phyloP scores from a whole-genome alignment of 1,140 invertebrate genomes.

The Gryllus bimaculatus region DNA sequence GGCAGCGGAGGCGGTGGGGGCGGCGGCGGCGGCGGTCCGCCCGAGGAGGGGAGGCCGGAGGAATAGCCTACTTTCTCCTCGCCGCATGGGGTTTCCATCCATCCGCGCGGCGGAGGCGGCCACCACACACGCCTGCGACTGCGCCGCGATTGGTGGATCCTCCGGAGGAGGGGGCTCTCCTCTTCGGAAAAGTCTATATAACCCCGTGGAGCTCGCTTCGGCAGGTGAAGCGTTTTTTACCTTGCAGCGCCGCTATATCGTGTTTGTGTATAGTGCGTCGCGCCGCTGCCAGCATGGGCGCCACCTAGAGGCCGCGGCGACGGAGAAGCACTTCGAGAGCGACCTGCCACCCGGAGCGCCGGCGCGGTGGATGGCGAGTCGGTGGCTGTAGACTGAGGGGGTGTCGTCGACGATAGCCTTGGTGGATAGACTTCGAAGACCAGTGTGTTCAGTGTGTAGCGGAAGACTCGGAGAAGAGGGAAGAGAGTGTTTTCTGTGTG shows the following conservation, averaged over 20 bases:
- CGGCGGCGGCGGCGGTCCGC: no score
- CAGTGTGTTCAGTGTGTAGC: background rate
- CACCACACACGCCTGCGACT: background rate
- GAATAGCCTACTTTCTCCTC: background rate
- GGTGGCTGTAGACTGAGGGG: background rate
- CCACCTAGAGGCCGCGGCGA: no score
- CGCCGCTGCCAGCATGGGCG: background rate
- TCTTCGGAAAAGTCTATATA: background rate
- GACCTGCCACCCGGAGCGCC: no score
- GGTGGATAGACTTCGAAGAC: background rate
- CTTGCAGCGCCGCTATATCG: background rate
- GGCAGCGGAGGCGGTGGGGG: background rate
- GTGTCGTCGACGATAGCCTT: background rate
- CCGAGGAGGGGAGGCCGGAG: background rate
- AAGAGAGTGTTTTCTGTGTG: background rate
- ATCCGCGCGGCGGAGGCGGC: background rate
- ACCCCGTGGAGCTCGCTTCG: background rate
- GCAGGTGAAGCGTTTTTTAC: background rate
- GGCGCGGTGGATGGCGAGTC: background rate
- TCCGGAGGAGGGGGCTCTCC: background rate
- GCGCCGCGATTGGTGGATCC: background rate
- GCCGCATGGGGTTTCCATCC: background rate
- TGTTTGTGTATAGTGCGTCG: background rate
- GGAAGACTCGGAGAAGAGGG: background rate
- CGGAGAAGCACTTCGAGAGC: no score